Conservation (phyloP, 2,888 invertebrate genomes). For the Cabera pusaria region DNA sequence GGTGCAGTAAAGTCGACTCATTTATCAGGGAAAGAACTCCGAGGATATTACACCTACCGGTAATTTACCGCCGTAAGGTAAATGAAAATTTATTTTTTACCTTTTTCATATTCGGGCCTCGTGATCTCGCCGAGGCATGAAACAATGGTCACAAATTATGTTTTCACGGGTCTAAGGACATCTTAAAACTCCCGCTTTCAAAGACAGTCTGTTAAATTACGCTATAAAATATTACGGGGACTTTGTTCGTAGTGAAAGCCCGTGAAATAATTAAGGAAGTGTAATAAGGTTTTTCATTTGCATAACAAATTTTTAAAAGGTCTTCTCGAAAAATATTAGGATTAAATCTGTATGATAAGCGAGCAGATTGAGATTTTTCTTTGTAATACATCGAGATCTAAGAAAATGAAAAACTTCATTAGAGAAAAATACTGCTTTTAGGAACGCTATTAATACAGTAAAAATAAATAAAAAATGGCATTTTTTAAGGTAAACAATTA, state of each 20-base stretch:
- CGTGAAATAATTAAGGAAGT: constrained; percentile 74
- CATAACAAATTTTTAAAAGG: constrained; percentile 68
- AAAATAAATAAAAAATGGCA: too few species aligned
- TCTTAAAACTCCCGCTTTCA: constrained; percentile 54
- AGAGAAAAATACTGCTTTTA: too few species aligned
- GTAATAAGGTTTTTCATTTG: constrained; percentile 73
- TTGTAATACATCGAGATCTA: too few species aligned
- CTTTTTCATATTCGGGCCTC: constrained; percentile 32
- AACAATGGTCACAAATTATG: constrained; percentile 46
- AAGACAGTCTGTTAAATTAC: constrained; percentile 66
- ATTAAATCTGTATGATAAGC: constrained; percentile 64
- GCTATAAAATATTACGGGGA: constrained; percentile 67
- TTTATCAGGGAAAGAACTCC: constrained; percentile 37
- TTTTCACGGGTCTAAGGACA: constrained; percentile 42
- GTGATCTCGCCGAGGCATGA: constrained; percentile 37
- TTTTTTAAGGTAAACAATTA: too few species aligned
- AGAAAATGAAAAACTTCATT: too few species aligned
- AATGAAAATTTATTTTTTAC: constrained; percentile 37
- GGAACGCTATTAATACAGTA: too few species aligned
- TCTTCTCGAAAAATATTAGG: constrained; percentile 54
- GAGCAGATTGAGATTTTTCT: too few species aligned
- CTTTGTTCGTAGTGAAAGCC: constrained; percentile 59
- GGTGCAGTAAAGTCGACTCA: constrained; percentile 45
- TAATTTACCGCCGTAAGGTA: constrained; percentile 20
- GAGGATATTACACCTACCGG: constrained; percentile 23